Evolutionary conservation across 2,113 vertebrate species (phyloP), one percentile per base, ranked within the genome.

Genomic region (Hippocampus abdominalis): DNA sequence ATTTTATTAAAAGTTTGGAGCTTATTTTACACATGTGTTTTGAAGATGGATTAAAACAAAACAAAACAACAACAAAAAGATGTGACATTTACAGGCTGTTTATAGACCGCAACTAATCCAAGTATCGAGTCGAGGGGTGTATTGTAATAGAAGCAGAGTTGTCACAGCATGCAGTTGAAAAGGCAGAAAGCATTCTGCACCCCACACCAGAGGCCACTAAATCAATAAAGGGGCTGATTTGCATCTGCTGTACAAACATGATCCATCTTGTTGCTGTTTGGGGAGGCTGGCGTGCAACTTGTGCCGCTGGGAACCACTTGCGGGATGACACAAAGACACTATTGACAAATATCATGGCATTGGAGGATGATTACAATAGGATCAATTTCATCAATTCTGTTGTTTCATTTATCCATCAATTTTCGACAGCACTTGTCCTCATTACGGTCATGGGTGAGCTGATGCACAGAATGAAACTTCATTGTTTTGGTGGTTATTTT

Each of bases 111-210:
- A 59, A 71, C 78, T 84, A 88, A 88, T 88, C 81, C 80, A 80
- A 83, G 86, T 81, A 87, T 81, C 74, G 74, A 85, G 85, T 60
- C 4, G 73, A 75, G 64, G 76, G 76, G 68, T 46, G 68, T 77
- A 70, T 84, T 88, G 86, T 87, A 86, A 87, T 84, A 86, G 87
- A 87, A 83, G 81, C 71, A 48, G 57, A 42, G 74, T 60, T 74
- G 78, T 79, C 71, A 59, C 32, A 65, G 71, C 21, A 70, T 69
- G 61, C 71, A 77, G 71, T 48, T 64, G 63, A 25, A 85, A 87
- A 81, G 77, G 81, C 83, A 81, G 69, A 77, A 86, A 76, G 25
- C 79, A 76, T 73, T 73, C 72, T 39, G 66, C 66, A 69, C 66
- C 75, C 82, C 72, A 78, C 63, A 68, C 80, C 20, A 20, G 32